phyloP scores from a whole-genome alignment of 2,888 invertebrate species.

The Apamea monoglypha region DNA sequence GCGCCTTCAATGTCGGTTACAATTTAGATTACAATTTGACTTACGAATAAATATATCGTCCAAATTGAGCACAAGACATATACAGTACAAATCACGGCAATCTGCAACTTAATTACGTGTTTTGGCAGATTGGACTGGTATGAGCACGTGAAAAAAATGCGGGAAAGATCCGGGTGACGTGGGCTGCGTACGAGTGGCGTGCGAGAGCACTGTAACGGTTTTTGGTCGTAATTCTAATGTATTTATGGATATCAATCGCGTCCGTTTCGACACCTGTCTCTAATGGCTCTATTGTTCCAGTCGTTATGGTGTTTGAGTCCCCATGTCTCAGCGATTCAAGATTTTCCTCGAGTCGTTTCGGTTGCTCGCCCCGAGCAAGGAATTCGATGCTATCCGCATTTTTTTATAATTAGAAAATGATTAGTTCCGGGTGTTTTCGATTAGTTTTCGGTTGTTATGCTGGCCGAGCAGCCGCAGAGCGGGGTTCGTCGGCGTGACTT shows the following conservation, averaged over 20 bases:
- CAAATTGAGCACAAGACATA: conserved; percentile 61
- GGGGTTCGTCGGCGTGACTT: conserved; percentile 82
- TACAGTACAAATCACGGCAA: conserved; percentile 59
- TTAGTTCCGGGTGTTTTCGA: conserved; percentile 89
- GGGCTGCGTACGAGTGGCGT: conserved; percentile 55
- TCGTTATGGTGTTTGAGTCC: conserved; percentile 62
- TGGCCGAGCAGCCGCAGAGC: conserved; percentile 68
- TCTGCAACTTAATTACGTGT: conserved; percentile 72
- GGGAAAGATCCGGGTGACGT: conserved; percentile 79
- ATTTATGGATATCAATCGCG: conserved; percentile 59
- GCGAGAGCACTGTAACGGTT: conserved; percentile 60
- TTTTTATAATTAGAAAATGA: conserved; percentile 86
- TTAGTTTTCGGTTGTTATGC: conserved; percentile 85
- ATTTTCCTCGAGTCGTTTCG: conserved; percentile 73
- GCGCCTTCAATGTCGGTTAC: conserved; percentile 54
- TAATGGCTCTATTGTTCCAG: conserved; percentile 66
- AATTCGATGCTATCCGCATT: conserved; percentile 81
- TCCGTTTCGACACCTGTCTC: conserved; percentile 65
- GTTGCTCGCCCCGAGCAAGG: conserved; percentile 72
- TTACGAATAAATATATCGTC: conserved; percentile 56
- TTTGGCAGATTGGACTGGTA: conserved; percentile 68
- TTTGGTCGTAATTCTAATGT: conserved; percentile 56
- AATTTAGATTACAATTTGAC: conserved; percentile 60
- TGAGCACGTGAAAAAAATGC: conserved; percentile 71
- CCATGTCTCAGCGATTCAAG: conserved; percentile 62